A percentile compares a stretch with the other conserved stretches of the same genome.
phyloP scores from a whole-genome alignment of 2,797 vertebrate species.

The Scomberomorus guttatus region DNA sequence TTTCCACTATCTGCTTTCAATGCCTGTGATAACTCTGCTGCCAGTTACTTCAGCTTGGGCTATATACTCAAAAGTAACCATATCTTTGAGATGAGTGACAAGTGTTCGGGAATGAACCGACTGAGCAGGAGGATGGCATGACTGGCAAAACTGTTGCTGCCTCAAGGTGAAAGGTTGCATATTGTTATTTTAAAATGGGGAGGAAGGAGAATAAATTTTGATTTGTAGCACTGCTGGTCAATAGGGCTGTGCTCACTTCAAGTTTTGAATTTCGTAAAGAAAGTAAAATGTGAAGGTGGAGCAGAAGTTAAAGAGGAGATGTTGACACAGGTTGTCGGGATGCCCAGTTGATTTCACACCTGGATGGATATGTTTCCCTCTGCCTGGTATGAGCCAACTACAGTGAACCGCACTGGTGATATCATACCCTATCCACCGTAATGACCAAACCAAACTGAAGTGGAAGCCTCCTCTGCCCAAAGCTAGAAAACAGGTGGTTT shows the following conservation, averaged over 20 bases:
- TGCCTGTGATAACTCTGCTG: background rate
- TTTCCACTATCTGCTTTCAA: background rate
- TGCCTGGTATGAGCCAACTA: conserved; percentile 8
- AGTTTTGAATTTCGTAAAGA: conserved; percentile 28
- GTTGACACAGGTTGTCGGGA: conserved; percentile 59
- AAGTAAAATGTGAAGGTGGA: conserved; percentile 22
- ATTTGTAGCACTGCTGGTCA: conserved; percentile 1
- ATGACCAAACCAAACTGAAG: conserved; percentile 23
- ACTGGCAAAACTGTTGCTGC: conserved; percentile 7
- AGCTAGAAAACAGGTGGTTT: background rate
- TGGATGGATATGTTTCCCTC: conserved; percentile 51
- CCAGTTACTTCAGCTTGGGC: conserved; percentile 15
- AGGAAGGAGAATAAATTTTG: background rate
- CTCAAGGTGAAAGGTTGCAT: conserved; percentile 25
- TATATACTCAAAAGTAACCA: conserved; percentile 26
- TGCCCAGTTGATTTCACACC: conserved; percentile 51
- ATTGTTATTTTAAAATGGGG: background rate
- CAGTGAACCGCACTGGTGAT: conserved; percentile 35
- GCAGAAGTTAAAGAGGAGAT: conserved; percentile 40
- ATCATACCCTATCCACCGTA: conserved; percentile 23
- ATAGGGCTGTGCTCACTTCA: background rate
- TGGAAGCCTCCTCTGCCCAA: background rate
- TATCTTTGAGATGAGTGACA: conserved; percentile 32
- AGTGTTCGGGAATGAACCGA: conserved; percentile 5
- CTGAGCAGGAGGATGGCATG: background rate